Percentiles rank a stretch among this genome's conserved stretches.
Evolutionary conservation across 2,113 vertebrate genomes (phyloP).

Genomic region (Ovis aries): DNA sequence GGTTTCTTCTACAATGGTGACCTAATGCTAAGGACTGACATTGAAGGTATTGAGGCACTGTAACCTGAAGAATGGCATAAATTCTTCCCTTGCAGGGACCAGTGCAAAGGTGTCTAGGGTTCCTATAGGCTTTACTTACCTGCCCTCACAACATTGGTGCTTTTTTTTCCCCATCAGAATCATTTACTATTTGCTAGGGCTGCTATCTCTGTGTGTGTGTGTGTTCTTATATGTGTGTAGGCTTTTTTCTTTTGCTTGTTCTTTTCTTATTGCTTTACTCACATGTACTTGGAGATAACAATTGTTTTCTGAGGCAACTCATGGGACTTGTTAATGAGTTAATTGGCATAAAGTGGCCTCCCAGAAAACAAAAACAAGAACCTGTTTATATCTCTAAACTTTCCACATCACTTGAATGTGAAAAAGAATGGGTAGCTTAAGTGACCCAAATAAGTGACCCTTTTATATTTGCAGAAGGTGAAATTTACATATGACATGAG

Average conservation of each 20-base stretch:
- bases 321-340: slow-evolving; percentile 36
- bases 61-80: background rate
- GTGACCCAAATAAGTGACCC: background rate
- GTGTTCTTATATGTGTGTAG: background rate
- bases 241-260: background rate
- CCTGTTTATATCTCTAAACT: background rate
- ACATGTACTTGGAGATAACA: background rate
- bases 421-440: background rate
- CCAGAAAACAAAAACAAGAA: background rate
- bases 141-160: background rate
- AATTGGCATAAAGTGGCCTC: background rate
- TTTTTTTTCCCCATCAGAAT: background rate
- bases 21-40: background rate
- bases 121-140: background rate
- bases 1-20: background rate
- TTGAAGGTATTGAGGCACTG: background rate
- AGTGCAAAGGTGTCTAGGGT: background rate
- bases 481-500: background rate
- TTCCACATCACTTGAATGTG: background rate
- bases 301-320: background rate
- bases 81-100: background rate
- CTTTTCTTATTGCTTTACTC: background rate
- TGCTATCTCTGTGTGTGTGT: background rate
- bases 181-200: background rate
- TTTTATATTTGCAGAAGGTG: background rate